Evolutionary conservation across 2,888 invertebrate species (phyloP).

Genomic region (Macrostomum cliftonense): DNA sequence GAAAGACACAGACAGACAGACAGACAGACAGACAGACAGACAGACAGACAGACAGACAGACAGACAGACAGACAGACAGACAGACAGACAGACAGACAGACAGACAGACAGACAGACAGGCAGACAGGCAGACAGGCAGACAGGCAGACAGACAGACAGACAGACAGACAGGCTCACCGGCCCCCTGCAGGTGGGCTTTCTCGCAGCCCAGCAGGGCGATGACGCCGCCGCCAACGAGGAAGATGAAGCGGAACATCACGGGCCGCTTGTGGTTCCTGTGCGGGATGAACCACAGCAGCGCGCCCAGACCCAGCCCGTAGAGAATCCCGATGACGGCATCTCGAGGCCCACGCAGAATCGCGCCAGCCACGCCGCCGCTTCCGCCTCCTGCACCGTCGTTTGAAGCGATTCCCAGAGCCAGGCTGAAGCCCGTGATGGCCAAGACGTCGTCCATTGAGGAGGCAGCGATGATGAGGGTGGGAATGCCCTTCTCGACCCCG

Average conservation of each 20-base stretch:
- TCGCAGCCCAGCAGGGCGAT: constrained; percentile 70
- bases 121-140: too few species aligned
- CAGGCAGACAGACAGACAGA: too few species aligned
- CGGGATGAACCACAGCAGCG: constrained; percentile 56
- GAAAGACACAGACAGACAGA: neutral
- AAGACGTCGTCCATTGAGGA: constrained; percentile 83
- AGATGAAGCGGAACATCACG: constrained; percentile 45
- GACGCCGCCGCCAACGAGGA: constrained; percentile 61
- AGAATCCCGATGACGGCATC: constrained; percentile 47
- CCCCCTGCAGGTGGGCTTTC: constrained; percentile 45
- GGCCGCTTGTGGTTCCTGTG: constrained; percentile 40
- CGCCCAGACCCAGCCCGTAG: constrained; percentile 61
- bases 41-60: neutral
- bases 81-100: too few species aligned
- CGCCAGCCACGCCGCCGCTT: constrained; percentile 21
- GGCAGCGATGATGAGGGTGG: constrained; percentile 79
- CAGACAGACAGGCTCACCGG: too few species aligned
- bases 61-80: neutral
- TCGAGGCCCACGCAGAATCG: constrained; percentile 33
- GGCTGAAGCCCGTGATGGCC: constrained; percentile 78
- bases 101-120: too few species aligned
- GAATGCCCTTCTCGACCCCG: constrained; percentile 80
- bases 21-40: neutral
- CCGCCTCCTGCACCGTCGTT: neutral
- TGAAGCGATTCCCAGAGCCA: constrained; percentile 58